These are phyloP conservation scores for Acanthacorydalis orientalis DNA, from an alignment of 2,888 invertebrate species.

Conservation along the genomic window DNA sequence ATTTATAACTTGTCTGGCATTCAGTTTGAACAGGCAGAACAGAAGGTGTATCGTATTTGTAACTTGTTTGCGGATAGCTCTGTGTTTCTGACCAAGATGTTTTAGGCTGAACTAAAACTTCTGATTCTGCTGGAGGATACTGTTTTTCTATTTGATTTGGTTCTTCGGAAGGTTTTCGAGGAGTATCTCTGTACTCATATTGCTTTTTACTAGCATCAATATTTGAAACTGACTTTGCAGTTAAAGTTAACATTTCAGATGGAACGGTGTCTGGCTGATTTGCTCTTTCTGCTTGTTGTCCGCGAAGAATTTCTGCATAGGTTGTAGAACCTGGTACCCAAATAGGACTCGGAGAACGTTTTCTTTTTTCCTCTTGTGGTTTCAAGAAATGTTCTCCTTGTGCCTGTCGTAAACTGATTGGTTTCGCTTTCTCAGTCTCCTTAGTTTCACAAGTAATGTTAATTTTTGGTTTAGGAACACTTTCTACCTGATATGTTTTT, in stretches of 20 bases:
- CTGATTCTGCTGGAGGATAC: not conserved
- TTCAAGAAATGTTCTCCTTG: conserved; percentile 10
- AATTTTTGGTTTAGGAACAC: conserved; percentile 1
- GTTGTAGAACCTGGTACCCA: conserved; percentile 59
- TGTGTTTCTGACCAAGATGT: not conserved
- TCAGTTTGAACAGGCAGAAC: not conserved
- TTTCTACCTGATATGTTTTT: conserved; percentile 3
- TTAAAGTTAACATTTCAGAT: not conserved
- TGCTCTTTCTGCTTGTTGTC: conserved; percentile 23
- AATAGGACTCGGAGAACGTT: conserved; percentile 51
- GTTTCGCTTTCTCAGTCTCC: not conserved
- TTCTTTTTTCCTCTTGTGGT: conserved; percentile 20
- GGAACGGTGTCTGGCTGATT: not conserved
- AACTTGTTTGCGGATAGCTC: not conserved
- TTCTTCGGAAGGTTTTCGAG: conserved; percentile 3
- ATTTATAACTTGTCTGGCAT: too few species aligned
- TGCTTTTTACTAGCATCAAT: conserved; percentile 11
- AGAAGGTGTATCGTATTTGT: not conserved
- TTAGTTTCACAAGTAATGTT: not conserved
- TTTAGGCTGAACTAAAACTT: conserved; percentile 1
- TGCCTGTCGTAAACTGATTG: not conserved
- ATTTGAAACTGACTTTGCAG: conserved; percentile 6
- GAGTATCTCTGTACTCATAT: not conserved
- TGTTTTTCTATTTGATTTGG: not conserved
- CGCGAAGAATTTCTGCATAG: conserved; percentile 65